Evolutionary conservation across 2,888 invertebrate species (phyloP).

Genomic region (Nebria brevicollis): DNA sequence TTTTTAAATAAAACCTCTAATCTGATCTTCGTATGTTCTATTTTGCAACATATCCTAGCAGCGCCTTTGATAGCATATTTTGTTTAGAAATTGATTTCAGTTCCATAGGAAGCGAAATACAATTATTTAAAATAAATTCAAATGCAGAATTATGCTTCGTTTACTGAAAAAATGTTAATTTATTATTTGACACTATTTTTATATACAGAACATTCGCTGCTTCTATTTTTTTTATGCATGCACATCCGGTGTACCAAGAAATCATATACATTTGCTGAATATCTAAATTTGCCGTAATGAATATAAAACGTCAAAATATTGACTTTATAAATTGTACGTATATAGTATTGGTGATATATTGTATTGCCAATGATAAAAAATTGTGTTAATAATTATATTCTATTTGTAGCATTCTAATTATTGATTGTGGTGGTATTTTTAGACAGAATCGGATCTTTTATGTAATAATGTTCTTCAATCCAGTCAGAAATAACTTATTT

Average conservation of each 20-base stretch:
- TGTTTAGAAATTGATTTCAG: no score
- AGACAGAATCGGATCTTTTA: not conserved
- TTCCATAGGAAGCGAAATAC: no score
- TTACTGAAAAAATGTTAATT: not conserved
- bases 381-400: constrained; percentile 10
- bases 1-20: not conserved
- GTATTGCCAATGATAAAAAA: not conserved
- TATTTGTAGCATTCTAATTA: constrained; percentile 4
- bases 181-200: not conserved
- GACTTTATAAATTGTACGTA: constrained; percentile 29
- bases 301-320: constrained; percentile 45
- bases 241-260: not conserved
- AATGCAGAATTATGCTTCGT: no score
- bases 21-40: not conserved
- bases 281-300: not conserved
- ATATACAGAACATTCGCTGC: not conserved
- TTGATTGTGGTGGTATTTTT: not conserved
- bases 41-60: not conserved
- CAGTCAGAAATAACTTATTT: not conserved
- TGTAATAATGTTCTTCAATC: not conserved
- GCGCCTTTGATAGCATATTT: no score
- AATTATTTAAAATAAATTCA: no score
- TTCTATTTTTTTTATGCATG: no score
- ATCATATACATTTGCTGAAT: not conserved
- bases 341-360: constrained; percentile 8